Evolutionary conservation across 2,113 vertebrate genomes (phyloP).

Genomic region (Carettochelys insculpta): DNA sequence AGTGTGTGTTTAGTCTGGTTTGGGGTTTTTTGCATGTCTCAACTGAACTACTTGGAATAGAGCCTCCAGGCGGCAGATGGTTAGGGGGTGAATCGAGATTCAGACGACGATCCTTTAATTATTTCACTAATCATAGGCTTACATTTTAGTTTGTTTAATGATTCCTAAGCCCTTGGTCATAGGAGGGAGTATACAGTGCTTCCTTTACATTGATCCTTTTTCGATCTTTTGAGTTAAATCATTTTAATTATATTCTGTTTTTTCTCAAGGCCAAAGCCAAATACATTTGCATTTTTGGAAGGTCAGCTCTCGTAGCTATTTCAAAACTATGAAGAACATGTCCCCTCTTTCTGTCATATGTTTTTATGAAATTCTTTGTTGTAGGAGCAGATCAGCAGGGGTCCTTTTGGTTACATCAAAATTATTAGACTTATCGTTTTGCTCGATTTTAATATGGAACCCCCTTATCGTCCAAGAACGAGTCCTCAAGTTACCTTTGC

Average conservation of each 20-base stretch:
- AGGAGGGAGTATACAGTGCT: not conserved
- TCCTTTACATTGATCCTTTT: not conserved
- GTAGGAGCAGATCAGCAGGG: not conserved
- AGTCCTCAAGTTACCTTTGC: too few relatives aligned
- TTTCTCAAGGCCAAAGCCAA: not conserved
- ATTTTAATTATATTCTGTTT: not conserved
- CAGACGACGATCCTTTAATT: conserved; percentile 30
- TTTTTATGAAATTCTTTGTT: not conserved
- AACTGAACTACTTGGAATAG: conserved; percentile 21
- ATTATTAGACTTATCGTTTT: too few relatives aligned
- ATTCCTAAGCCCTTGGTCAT: not conserved
- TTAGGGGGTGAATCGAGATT: conserved; percentile 36
- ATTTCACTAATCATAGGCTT: conserved; percentile 28
- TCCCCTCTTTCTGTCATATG: not conserved
- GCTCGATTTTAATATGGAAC: too few relatives aligned
- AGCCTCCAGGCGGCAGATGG: conserved; percentile 56
- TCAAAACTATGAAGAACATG: not conserved
- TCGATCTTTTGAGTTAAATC: not conserved
- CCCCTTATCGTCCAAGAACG: too few relatives aligned
- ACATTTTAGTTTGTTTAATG: conserved; percentile 22
- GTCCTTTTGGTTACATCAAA: too few relatives aligned
- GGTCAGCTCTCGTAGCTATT: not conserved
- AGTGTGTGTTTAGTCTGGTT: not conserved
- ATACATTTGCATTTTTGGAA: not conserved
- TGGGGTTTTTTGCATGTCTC: conserved; percentile 23